phyloP scores from a whole-genome alignment of 2,113 vertebrate genomes.

The Colaptes auratus region DNA sequence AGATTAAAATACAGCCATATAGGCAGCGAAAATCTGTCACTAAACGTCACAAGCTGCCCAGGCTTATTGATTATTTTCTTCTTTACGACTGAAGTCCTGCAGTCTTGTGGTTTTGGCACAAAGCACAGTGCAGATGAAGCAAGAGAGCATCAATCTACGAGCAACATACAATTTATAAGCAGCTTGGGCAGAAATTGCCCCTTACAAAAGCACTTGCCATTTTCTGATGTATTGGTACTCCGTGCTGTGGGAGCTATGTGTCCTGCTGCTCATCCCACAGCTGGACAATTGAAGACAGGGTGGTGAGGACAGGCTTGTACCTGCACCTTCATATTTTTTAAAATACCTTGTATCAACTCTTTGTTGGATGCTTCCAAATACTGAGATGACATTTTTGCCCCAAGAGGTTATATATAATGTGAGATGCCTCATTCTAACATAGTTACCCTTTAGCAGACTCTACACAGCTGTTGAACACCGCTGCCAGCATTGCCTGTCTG shows the following conservation, averaged over 20 bases:
- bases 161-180: not conserved
- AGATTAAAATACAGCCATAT: constrained; percentile 19
- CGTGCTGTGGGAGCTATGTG: not conserved
- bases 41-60: constrained; percentile 8
- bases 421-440: not conserved
- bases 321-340: not conserved
- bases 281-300: not conserved
- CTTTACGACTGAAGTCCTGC: not conserved
- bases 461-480: not conserved
- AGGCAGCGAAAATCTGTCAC: constrained; percentile 36
- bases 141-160: constrained; percentile 17
- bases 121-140: not conserved
- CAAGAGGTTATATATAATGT: not conserved
- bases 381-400: not conserved
- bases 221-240: not conserved
- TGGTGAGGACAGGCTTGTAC: not conserved
- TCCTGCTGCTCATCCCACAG: not conserved
- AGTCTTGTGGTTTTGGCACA: not conserved
- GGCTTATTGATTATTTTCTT: constrained; percentile 42
- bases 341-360: not conserved
- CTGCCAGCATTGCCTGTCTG: not conserved
- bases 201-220: not conserved
- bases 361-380: not conserved
- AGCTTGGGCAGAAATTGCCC: constrained; percentile 19
- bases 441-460: not conserved